Evolutionary conservation across 1,140 invertebrate genomes (phyloP).

Genomic region (Teleogryllus occipitalis): DNA sequence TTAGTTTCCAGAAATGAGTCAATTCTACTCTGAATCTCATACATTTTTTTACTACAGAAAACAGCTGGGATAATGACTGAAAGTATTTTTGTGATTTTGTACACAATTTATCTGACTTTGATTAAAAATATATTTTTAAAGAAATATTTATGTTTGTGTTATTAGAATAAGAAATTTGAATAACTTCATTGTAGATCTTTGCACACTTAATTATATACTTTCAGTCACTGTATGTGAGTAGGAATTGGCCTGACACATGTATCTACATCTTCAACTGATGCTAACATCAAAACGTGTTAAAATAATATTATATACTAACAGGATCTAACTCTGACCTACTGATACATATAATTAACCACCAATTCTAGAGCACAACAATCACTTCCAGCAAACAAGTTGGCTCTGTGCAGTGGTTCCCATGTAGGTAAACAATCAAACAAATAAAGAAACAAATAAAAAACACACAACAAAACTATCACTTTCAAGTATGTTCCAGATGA

Average conservation of each 20-base stretch:
- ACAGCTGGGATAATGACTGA: not conserved
- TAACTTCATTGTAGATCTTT: not conserved
- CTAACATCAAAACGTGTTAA: not conserved
- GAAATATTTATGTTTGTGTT: not conserved
- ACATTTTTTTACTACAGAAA: not conserved
- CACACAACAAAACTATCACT: not conserved
- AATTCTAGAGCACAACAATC: not conserved
- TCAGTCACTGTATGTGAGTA: not conserved
- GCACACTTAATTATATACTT: not conserved
- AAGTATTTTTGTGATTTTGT: not conserved
- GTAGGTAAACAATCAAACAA: too few species aligned
- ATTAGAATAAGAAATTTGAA: not conserved
- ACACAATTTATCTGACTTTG: not conserved
- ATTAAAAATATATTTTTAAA: not conserved
- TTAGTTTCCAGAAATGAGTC: not conserved
- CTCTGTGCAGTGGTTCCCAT: not conserved
- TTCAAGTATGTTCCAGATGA: not conserved
- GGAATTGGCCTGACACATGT: not conserved
- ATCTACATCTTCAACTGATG: not conserved
- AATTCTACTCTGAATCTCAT: not conserved
- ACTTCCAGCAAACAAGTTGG: not conserved
- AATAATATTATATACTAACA: not conserved
- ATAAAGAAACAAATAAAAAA: not conserved
- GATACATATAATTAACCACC: not conserved
- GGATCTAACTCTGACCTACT: not conserved